These are phyloP conservation scores for Thomomys bottae DNA, from an alignment of 2,113 vertebrate species.

Conservation along the genomic window DNA sequence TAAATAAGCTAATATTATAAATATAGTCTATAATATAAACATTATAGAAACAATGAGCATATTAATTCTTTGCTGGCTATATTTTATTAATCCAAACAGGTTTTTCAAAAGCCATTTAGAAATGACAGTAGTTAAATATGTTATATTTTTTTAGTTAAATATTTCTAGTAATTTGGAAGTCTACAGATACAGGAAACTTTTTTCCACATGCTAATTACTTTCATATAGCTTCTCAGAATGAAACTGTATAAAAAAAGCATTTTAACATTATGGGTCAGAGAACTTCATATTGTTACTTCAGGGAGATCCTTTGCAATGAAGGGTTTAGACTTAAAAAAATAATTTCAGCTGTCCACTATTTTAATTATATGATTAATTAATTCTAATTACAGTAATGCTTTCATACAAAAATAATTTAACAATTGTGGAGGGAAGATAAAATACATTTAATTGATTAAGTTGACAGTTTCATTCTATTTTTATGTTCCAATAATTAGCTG, in stretches of 20 bases:
- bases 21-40: slow-evolving; percentile 48
- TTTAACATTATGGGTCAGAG: neutral
- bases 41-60: slow-evolving; percentile 66
- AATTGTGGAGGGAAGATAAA: slow-evolving; percentile 49
- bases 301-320: neutral
- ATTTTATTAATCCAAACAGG: slow-evolving; percentile 66
- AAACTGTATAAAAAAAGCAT: neutral
- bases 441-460: slow-evolving; percentile 46
- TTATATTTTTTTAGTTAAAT: slow-evolving; percentile 53
- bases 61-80: slow-evolving; percentile 73
- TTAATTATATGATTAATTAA: slow-evolving; percentile 77
- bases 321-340: neutral
- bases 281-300: neutral
- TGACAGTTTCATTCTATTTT: slow-evolving; percentile 12
- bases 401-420: neutral
- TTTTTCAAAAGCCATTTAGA: slow-evolving; percentile 71
- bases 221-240: slow-evolving; percentile 54
- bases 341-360: slow-evolving; percentile 77
- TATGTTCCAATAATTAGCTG: slow-evolving; percentile 41
- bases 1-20: slow-evolving; percentile 56
- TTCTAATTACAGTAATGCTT: slow-evolving; percentile 76
- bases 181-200: slow-evolving; percentile 66
- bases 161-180: slow-evolving; percentile 73
- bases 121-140: slow-evolving; percentile 76
- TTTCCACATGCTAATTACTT: slow-evolving; percentile 67